phyloP scores from a whole-genome alignment of 1,140 invertebrate genomes.

The Trichogramma pretiosum region DNA sequence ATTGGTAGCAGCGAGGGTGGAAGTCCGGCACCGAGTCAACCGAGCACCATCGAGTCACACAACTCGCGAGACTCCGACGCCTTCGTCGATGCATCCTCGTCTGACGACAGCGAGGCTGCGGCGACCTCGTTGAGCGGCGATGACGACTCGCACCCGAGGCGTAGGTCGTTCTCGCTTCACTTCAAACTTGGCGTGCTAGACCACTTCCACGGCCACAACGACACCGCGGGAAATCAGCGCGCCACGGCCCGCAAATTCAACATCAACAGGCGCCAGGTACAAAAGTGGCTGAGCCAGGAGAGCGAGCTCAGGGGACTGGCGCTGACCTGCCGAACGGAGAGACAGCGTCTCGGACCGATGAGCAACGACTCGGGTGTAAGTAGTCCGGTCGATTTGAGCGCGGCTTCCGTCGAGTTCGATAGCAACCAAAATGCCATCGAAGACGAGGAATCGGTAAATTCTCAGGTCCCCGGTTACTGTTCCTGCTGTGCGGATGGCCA shows the following conservation, averaged over 20 bases:
- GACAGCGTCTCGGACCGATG: conserved; percentile 36
- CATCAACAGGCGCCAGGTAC: conserved; percentile 55
- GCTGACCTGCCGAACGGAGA: conserved; percentile 29
- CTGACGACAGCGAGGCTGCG: not conserved
- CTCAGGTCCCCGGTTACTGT: too few relatives aligned
- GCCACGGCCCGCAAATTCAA: conserved; percentile 55
- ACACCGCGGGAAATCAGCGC: conserved; percentile 51
- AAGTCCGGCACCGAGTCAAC: conserved; percentile 2
- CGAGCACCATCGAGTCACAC: conserved; percentile 29
- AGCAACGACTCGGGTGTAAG: too few relatives aligned
- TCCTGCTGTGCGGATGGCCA: too few relatives aligned
- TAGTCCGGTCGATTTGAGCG: too few relatives aligned
- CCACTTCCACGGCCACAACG: conserved; percentile 44
- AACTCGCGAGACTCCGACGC: conserved; percentile 34
- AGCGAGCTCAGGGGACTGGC: conserved; percentile 40
- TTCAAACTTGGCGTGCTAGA: conserved; percentile 49
- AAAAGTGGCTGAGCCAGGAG: conserved; percentile 55
- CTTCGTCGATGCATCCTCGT: conserved; percentile 26
- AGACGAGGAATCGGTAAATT: too few relatives aligned
- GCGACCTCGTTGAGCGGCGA: too few relatives aligned
- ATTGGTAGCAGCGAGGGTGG: conserved; percentile 6
- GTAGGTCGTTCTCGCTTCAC: conserved; percentile 45
- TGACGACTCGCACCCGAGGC: conserved; percentile 33
- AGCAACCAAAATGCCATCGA: too few relatives aligned
- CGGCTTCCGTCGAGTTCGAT: too few relatives aligned